Base-by-base conservation (phyloP, 2,888 invertebrate genomes). In the Eurytoma adleriae region DNA sequence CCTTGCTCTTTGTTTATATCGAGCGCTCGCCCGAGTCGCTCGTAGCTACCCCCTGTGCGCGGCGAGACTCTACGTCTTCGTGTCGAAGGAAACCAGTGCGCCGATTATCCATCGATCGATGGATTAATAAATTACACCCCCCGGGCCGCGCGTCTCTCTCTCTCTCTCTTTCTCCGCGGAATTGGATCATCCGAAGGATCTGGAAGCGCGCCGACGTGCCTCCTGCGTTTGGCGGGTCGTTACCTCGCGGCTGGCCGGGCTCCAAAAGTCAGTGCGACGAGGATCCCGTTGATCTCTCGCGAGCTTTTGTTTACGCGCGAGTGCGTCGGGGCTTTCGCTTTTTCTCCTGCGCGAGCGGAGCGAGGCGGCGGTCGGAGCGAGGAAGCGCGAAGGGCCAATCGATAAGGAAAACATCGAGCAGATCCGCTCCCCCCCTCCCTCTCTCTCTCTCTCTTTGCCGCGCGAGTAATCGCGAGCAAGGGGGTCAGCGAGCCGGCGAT, bases 351-450 rank as follows among this genome's bases (percentile, higher is more conserved):
- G 69, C 56, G 69, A 27, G 69, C 30, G 66, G 16, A 30, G n/a
- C 18, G 48, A 67, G 50, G 50, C 40, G 18, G 30, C 14, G 66
- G 40, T 10, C 16, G 52, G 48, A 40, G 52, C 18, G 62, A 48
- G 57, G 69, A 70, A 54, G 48, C 59, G 66, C 52, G 50, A 66
- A 72, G 80, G 80, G 72, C 76, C 40, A 64, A 77, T 77, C 80
- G 77, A 80, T 80, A 77, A 68, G 77, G 30, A 72, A 48, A 77
- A 72, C 54, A 71, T 64, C 20, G 57, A 30, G 16, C 52, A 14
- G 30, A 1, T 0, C n/a, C 48, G 48, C 30, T 0, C 20, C 7
- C 27, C 13, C 24, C 48, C 66, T 48, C 5, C 16, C 56, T 50
- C 75, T 59, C 27, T 75, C 40, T 52, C 56, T 66, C 30, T n/a